Evolutionary conservation across 2,113 vertebrate genomes (phyloP).

Genomic region (Antechinus stuartii): DNA sequence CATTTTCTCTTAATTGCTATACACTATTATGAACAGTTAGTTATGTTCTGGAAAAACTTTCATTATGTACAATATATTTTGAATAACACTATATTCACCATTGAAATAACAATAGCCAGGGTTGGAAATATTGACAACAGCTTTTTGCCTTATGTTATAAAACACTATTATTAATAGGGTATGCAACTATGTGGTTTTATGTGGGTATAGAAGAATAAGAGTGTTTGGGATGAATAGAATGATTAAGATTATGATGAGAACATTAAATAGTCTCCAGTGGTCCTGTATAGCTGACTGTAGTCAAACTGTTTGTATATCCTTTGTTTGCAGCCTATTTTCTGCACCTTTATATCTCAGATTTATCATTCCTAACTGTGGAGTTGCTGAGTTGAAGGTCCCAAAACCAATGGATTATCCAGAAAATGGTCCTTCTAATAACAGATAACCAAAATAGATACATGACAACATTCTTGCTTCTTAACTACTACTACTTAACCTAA

Average conservation of each 20-base stretch:
- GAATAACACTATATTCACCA: neutral
- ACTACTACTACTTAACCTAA: too few relatives aligned
- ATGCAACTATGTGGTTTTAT: neutral
- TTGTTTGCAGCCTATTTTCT: neutral
- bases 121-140: neutral
- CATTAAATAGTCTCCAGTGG: constrained; percentile 13
- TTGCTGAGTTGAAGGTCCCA: neutral
- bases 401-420: neutral
- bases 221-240: neutral
- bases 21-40: neutral
- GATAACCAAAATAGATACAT: neutral
- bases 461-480: neutral
- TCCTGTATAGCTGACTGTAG: neutral
- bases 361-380: neutral
- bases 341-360: neutral
- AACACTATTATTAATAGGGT: neutral
- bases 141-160: neutral
- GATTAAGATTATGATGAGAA: neutral
- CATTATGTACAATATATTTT: constrained; percentile 27
- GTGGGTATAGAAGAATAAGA: neutral
- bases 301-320: neutral
- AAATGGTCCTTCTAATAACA: neutral
- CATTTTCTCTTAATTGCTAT: constrained; percentile 13
- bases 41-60: constrained; percentile 31
- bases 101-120: neutral